Evolutionary conservation across 1,140 invertebrate genomes (phyloP), one percentile per base, ranked within the genome.

Genomic region (Trachymyrmex septentrionalis): DNA sequence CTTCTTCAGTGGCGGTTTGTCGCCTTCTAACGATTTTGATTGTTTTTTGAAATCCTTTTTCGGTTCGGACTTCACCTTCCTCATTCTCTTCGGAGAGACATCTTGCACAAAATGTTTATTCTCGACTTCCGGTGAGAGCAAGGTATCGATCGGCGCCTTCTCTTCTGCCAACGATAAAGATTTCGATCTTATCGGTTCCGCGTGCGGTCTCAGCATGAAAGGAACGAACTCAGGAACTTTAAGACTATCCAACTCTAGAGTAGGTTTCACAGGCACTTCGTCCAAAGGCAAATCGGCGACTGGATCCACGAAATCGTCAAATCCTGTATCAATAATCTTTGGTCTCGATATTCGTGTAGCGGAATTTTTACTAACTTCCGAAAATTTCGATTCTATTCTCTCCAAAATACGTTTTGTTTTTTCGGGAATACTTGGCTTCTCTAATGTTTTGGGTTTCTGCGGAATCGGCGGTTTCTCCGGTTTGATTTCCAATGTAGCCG

Each of bases 1-100:
- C 67, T 95, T 95, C 59, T 95, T 95, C 14, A 95, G 57, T 0
- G 94, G 92, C 6, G 95, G 95, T 67, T 95, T 95, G 69, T 95
- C 95, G 0, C 93, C 94, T 59, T 95, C 95, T n/a, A 95, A 63
- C 6, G 95, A 95, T 76, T 95, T 95, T 0, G 95, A 95, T 67
- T 95, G 95, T 67, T 95, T 95, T 78, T 95, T 95, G 10, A 95
- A 95, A 71, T 95, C 94, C 63, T 95, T 95, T 59, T 95, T 95
- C 10, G 88, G 75, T 66, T 95, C 95, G 0, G 91, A 92, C 76
- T 94, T 95, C 2, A 90, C 76, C 27, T 92, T 94, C 71, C 93
- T 95, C 10, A 91, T 78, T 66, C 91, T 92, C 44, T 95, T 95
- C 0, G 95, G 94, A 0, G 95, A 95, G 53, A 95, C 90, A 27